Evolutionary conservation across 2,113 vertebrate species (phyloP).

Genomic region (Apaloderma vittatum): DNA sequence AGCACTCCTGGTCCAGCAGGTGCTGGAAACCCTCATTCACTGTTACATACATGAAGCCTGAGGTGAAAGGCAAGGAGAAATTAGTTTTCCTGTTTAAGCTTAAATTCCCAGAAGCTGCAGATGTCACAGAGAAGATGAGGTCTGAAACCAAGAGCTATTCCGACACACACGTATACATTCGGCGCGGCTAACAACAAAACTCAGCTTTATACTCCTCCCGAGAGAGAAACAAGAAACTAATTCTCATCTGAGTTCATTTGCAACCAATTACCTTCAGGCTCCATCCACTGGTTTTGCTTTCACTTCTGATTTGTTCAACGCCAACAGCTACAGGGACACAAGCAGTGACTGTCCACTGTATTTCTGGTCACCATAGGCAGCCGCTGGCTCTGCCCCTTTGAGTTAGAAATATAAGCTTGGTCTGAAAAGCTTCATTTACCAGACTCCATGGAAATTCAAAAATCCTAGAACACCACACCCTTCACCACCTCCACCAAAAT

Average conservation of each 20-base stretch:
- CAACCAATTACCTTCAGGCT: background rate
- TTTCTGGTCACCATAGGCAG: background rate
- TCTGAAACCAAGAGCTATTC: background rate
- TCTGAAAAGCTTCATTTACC: background rate
- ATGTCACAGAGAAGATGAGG: background rate
- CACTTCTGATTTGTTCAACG: background rate
- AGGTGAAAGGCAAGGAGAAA: background rate
- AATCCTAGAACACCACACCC: background rate
- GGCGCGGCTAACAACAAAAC: background rate
- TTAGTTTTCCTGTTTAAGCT: background rate
- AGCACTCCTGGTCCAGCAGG: background rate
- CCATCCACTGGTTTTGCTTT: background rate
- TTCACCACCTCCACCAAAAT: background rate
- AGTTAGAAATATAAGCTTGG: background rate
- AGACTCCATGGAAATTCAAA: background rate
- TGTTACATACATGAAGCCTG: accelerated
- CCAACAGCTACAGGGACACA: background rate
- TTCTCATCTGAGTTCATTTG: background rate
- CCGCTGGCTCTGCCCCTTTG: background rate
- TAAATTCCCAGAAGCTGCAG: background rate
- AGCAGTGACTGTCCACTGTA: background rate
- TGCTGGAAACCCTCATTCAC: background rate
- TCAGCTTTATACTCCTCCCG: background rate
- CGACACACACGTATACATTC: background rate
- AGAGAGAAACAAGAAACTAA: background rate